These are phyloP conservation scores for Sciurus vulgaris DNA, from an alignment of 2,797 vertebrate genomes.

Conservation along the genomic window DNA sequence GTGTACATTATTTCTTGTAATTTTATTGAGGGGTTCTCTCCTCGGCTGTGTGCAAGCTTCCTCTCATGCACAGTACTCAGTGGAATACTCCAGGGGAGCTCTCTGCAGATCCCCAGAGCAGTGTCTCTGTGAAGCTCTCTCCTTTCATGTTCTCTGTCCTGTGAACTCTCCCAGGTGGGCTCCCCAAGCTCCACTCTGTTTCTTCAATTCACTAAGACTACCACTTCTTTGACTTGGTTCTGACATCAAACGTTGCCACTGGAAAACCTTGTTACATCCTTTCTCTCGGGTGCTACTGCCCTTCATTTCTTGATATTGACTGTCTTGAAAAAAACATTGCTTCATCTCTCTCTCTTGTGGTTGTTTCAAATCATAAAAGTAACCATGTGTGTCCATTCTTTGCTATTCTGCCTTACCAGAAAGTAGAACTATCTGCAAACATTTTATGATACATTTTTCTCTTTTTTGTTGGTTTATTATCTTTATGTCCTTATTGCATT, in stretches of 20 bases:
- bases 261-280: no score
- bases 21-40: background rate
- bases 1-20: background rate
- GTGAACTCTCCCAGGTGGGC: background rate
- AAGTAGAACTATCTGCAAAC: background rate
- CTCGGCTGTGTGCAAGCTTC: no score
- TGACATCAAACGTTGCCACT: background rate
- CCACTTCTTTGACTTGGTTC: background rate
- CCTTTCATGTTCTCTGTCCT: background rate
- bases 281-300: background rate
- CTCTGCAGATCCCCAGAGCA: background rate
- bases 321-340: background rate
- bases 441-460: background rate
- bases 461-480: background rate
- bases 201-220: no score
- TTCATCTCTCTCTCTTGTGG: background rate
- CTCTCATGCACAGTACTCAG: no score
- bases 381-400: background rate
- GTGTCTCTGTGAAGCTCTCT: background rate
- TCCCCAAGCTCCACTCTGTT: background rate
- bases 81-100: no score
- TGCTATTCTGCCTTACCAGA: background rate
- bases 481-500: no score
- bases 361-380: background rate
- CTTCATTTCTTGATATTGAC: background rate